These are phyloP conservation scores for Panopea generosa DNA, from an alignment of 2,888 invertebrate species.

Conservation along the genomic window DNA sequence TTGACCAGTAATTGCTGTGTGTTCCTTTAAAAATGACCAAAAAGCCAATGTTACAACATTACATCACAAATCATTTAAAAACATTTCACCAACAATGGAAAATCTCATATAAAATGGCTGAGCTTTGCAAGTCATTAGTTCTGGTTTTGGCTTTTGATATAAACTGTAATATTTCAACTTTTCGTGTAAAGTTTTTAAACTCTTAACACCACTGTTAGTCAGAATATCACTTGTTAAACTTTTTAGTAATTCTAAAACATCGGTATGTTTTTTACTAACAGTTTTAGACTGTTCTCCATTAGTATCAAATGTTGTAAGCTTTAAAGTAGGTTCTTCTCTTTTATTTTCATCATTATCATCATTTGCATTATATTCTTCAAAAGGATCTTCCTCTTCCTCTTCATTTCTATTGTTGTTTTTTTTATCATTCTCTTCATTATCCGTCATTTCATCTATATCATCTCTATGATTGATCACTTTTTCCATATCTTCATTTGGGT, in stretches of 20 bases:
- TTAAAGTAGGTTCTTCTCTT: conserved; percentile 1
- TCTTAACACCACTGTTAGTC: conserved; percentile 26
- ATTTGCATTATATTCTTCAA: conserved; percentile 4
- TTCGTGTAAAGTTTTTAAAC: conserved; percentile 53
- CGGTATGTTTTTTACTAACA: conserved; percentile 20
- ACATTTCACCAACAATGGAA: conserved; percentile 93
- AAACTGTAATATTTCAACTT: conserved; percentile 68
- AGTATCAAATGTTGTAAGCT: background rate
- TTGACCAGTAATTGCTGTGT: too few species aligned
- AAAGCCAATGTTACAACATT: too few species aligned
- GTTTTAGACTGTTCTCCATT: background rate
- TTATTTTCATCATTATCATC: conserved; percentile 15
- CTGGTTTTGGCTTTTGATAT: conserved; percentile 66
- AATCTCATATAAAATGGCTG: conserved; percentile 92
- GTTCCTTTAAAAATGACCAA: too few species aligned
- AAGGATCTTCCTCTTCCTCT: conserved; percentile 17
- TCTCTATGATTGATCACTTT: background rate
- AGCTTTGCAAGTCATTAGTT: conserved; percentile 91
- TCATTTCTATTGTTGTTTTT: conserved; percentile 15
- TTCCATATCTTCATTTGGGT: too few species aligned
- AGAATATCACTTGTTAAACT: conserved; percentile 54
- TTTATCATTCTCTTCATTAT: conserved; percentile 18
- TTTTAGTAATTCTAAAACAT: conserved; percentile 41
- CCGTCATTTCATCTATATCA: conserved; percentile 28
- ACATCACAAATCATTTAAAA: conserved; percentile 47